phyloP scores from a whole-genome alignment of 1,140 invertebrate species.

The Chrysopa pallens region DNA sequence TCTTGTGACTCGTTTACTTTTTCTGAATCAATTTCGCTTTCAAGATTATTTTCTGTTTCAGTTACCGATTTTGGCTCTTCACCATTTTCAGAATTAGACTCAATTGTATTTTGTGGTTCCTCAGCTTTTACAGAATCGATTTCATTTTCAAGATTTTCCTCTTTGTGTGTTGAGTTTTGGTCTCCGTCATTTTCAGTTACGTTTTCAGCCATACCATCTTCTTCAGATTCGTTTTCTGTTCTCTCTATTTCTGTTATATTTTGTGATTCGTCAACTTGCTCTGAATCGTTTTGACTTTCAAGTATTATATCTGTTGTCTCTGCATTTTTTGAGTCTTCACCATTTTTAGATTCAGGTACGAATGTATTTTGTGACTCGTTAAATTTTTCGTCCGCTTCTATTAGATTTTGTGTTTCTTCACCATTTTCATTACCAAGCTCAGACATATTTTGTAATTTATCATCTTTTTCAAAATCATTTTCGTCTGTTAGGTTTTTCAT shows the following conservation, averaged over 20 bases:
- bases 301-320: conserved; percentile 21
- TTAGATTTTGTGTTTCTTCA: neutral
- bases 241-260: neutral
- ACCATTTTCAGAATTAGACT: neutral
- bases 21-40: neutral
- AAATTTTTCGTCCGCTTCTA: neutral
- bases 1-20: neutral
- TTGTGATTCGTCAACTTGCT: neutral
- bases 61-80: neutral
- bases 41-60: neutral
- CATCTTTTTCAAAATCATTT: neutral
- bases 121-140: neutral
- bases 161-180: neutral
- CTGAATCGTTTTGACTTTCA: conserved; percentile 11
- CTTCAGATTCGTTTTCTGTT: neutral
- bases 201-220: neutral
- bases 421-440: neutral
- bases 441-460: neutral
- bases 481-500: no score
- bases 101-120: neutral
- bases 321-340: conserved; percentile 11
- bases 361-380: neutral
- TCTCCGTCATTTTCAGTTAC: neutral
- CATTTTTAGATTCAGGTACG: neutral
- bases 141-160: neutral